Evolutionary conservation across 2,113 vertebrate genomes (phyloP).

Genomic region (Panurus biarmicus): DNA sequence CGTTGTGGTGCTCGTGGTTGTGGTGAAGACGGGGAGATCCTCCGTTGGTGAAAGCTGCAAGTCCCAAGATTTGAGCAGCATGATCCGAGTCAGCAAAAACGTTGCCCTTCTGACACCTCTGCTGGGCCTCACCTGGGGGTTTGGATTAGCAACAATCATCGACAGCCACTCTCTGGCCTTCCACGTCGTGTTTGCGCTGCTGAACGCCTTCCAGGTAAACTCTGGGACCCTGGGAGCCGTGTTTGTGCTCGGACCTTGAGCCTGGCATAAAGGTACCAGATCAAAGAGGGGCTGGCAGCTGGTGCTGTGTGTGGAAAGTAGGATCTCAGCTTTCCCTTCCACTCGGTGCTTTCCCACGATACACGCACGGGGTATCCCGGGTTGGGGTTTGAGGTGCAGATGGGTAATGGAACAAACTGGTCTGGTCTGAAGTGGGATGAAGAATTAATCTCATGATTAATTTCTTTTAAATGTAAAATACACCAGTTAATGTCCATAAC

Average conservation of each 20-base stretch:
- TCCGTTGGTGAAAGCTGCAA: slow-evolving; percentile 65
- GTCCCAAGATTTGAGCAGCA: slow-evolving; percentile 64
- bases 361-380: fast-evolving
- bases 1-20: slow-evolving; percentile 74
- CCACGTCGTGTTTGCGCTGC: slow-evolving; percentile 73
- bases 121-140: slow-evolving; percentile 84
- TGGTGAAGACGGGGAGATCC: slow-evolving; percentile 76
- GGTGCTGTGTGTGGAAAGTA: background rate
- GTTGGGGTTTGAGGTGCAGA: background rate
- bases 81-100: slow-evolving; percentile 74
- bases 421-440: background rate
- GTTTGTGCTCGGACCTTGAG: background rate
- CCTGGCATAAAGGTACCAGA: background rate
- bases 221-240: background rate
- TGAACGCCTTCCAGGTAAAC: slow-evolving; percentile 84
- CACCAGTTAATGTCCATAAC: background rate
- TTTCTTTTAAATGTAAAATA: background rate
- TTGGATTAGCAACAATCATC: slow-evolving; percentile 74
- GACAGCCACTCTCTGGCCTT: slow-evolving; percentile 14
- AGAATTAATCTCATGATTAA: background rate
- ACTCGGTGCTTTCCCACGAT: fast-evolving
- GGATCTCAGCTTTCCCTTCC: background rate
- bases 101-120: slow-evolving; percentile 81
- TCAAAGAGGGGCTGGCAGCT: background rate
- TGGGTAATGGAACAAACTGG: background rate